Evolutionary conservation across 92 coral and sea anemone species (phyloP), one percentile per base, ranked within the genome.

Genomic region (Parazoanthus darwini): DNA sequence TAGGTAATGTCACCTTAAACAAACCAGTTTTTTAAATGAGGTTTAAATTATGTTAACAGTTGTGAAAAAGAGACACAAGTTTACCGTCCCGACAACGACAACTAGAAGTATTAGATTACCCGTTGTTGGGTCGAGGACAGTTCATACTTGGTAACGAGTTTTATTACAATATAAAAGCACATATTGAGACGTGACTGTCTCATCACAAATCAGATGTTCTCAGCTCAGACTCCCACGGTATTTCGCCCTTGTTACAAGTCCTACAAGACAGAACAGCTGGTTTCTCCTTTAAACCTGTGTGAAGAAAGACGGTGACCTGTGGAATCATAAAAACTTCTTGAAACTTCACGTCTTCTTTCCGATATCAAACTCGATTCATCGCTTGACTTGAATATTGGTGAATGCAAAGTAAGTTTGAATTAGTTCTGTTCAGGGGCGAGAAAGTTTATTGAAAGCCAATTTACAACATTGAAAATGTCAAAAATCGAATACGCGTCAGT

Each of bases 71-170:
- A 10, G 9, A 76, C 80, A 22, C 20, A 3, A 2, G 2, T 74
- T 18, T 20, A 74, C 70, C 70, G 70, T 63, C 70, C 16, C 8
- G 25, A 63, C 70, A 63, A 18, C 70, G 70, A 7, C 70, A 63
- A 20, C 25, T 26, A 63, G 59, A 82, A 46, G 77, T 83, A 29
- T 42, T 22, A 25, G 78, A 18, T 68, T 71, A 1, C 43, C 13
- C n/a, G 43, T 26, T 54, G 33, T 35, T 84, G 87, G 87, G 59
- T 50, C 38, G 18, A 48, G n/a, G 75, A 79, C 87, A 84, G 78
- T 70, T 71, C 20, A n/a, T 15, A 50, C 65, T 22, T 79, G 82
- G 50, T 39, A 18, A 38, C 11, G 80, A 76, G 80, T 76, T 39
- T 75, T 18, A 7, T 33, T 38, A 16, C 79, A 76, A 76, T 76